Base-by-base conservation (phyloP, 2,888 invertebrate species). In the Drepanosiphum platanoidis region DNA sequence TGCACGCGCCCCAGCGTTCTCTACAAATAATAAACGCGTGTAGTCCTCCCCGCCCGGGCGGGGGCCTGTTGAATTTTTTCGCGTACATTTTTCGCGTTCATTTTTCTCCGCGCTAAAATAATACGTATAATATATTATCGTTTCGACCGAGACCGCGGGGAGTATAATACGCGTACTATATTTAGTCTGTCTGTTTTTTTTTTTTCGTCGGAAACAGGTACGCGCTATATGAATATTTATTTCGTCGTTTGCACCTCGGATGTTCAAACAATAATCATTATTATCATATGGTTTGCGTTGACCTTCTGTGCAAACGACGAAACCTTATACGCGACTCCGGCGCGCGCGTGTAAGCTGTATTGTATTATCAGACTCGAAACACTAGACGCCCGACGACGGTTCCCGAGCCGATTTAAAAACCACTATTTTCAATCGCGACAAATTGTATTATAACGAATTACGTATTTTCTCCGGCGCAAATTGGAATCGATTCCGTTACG, bases 231-330 rank as follows among this genome's bases (percentile, higher is more conserved):
- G 78, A 66, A 42, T 66, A 79, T 66, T 66, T 32, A 77, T 66
- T 46, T 32, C 9, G 18, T 79, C 27, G 61, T 39, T 39, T 39
- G 4, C 78, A 42, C 66, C 13, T 42, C 42, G 42, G n/a, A 79
- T 30, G 30, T 42, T 78, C 27, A 42, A 42, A 78, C n/a, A 36
- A 77, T 32, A 15, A 79, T 46, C n/a, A 42, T 79, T 27, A 66
- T 46, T 66, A 66, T 66, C 66, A 15, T n/a, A 66, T 46, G 61
- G n/a, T 79, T 66, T 66, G 22, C 66, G 32, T n/a, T 79, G 78
- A 79, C 78, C 78, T 79, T 66, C 78, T 32, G n/a, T 42, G 42
- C 66, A 66, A 22, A 66, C 66, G 46, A 79, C 78, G 78, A 79
- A 79, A 34, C 78, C 66, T n/a, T 66, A 79, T 46, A 39, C 13